A percentile compares a stretch with the other conserved stretches of the same genome.
phyloP scores from a whole-genome alignment of 2,888 invertebrate species.

The Cosmopolites sordidus region DNA sequence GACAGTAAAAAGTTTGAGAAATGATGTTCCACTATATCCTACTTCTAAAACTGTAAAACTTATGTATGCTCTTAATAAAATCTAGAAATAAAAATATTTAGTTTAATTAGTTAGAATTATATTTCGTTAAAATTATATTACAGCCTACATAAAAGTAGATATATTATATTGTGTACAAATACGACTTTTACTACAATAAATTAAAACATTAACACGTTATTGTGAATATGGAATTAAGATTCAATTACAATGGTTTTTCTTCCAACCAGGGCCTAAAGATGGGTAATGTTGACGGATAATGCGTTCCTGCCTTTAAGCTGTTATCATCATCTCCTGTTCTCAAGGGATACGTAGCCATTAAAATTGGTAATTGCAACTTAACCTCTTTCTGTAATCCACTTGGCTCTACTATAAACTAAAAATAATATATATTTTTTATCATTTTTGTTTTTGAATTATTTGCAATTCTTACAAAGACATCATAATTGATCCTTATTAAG shows the following conservation, averaged over 20 bases:
- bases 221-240: no score
- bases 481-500: slow-evolving; percentile 88
- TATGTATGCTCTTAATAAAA: no score
- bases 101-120: no score
- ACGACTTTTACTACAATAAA: background rate
- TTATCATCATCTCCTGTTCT: slow-evolving; percentile 60
- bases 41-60: no score
- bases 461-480: slow-evolving; percentile 82
- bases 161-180: no score
- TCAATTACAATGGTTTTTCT: slow-evolving; percentile 54
- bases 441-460: no score
- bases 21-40: no score
- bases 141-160: no score
- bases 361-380: slow-evolving; percentile 85
- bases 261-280: slow-evolving; percentile 87
- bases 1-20: no score
- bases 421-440: slow-evolving; percentile 32
- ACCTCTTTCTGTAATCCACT: slow-evolving; percentile 89
- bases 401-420: slow-evolving; percentile 84
- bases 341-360: slow-evolving; percentile 88
- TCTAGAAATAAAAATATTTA: no score
- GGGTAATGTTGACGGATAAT: slow-evolving; percentile 87
- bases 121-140: no score
- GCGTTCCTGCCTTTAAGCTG: slow-evolving; percentile 76
- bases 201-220: no score